Evolutionary conservation across 2,888 invertebrate species (phyloP).

Genomic region (Cephus pulcher): DNA sequence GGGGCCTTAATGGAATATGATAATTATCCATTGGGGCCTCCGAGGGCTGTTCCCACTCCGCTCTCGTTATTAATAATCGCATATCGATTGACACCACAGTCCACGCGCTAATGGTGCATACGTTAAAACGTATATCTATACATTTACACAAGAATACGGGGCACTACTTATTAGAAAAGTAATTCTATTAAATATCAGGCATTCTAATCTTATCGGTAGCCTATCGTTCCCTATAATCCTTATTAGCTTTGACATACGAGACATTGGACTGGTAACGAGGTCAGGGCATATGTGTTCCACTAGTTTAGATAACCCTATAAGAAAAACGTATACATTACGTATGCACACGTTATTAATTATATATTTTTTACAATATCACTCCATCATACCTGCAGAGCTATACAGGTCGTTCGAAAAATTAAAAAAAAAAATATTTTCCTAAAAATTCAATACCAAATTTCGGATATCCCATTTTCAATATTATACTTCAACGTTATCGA

Average conservation of each 20-base stretch:
- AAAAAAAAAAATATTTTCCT: background rate
- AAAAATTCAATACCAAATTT: background rate
- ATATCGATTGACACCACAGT: background rate
- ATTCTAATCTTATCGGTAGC: background rate
- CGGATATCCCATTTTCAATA: too few relatives aligned
- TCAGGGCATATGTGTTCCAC: background rate
- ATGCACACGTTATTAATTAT: background rate
- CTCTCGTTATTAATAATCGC: background rate
- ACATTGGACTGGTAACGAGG: background rate
- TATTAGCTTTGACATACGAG: background rate
- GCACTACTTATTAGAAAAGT: conserved; percentile 7
- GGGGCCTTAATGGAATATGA: conserved; percentile 32
- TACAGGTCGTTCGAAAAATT: background rate
- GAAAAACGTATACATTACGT: background rate
- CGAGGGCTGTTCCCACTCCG: background rate
- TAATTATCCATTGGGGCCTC: conserved; percentile 22
- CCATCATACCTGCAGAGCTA: background rate
- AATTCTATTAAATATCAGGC: background rate
- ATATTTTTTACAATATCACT: background rate
- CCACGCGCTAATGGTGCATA: background rate
- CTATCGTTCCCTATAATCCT: background rate
- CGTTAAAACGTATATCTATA: background rate
- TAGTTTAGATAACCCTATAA: background rate
- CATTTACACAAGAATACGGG: background rate
- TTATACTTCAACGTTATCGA: too few relatives aligned